phyloP scores from a whole-genome alignment of 2,797 vertebrate genomes.

The Hozukius guyotensis region DNA sequence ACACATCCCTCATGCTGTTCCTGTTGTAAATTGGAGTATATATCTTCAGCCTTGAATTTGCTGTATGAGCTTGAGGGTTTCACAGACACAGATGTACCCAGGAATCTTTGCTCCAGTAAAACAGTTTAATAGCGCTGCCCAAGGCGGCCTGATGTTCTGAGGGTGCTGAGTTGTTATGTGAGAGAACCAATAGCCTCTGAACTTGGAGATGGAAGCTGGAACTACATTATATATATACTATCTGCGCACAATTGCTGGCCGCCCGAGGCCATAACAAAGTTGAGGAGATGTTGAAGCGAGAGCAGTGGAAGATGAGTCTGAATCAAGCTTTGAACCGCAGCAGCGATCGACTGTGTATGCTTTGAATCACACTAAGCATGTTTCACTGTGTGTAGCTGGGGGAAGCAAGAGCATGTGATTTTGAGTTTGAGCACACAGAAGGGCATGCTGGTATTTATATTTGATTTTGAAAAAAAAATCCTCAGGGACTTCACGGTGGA shows the following conservation, averaged over 20 bases:
- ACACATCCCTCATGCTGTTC: conserved; percentile 37
- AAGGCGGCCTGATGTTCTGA: conserved; percentile 49
- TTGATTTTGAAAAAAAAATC: conserved; percentile 37
- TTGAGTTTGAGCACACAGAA: conserved; percentile 28
- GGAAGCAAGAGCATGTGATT: conserved; percentile 31
- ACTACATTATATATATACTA: conserved; percentile 59
- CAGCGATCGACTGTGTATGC: conserved; percentile 36
- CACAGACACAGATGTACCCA: conserved; percentile 62
- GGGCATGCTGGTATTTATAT: conserved; percentile 41
- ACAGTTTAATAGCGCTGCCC: conserved; percentile 59
- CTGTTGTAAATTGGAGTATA: conserved; percentile 39
- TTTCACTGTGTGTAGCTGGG: conserved; percentile 18
- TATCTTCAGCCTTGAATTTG: conserved; percentile 36
- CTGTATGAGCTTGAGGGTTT: conserved; percentile 57
- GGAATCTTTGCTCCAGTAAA: conserved; percentile 65
- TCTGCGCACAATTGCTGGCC: conserved; percentile 56
- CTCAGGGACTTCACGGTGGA: conserved; percentile 48
- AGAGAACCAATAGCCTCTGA: conserved; percentile 62
- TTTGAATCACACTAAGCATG: conserved; percentile 47
- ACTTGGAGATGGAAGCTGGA: conserved; percentile 63
- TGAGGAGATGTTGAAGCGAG: conserved; percentile 56
- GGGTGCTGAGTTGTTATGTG: conserved; percentile 59
- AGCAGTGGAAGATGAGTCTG: conserved; percentile 55
- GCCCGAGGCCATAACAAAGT: conserved; percentile 75
- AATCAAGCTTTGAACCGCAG: conserved; percentile 61